Evolutionary conservation across 2,888 invertebrate species (phyloP).

Genomic region (Diaphora mendica): DNA sequence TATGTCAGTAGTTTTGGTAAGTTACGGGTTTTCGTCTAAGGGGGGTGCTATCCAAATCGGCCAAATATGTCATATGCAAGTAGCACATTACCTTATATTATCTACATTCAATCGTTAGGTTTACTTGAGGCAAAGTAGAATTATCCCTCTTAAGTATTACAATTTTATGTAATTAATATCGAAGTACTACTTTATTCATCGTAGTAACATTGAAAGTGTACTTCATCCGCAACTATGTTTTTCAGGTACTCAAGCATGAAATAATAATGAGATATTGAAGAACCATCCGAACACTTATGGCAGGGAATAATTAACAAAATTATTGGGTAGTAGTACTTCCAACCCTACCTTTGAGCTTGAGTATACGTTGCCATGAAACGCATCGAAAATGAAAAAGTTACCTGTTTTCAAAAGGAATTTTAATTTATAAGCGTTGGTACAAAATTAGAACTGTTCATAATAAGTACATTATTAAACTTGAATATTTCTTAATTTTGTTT

Average conservation of each 20-base stretch:
- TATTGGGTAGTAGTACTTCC: conserved; percentile 39
- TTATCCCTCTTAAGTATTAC: neutral
- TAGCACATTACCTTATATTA: too few species aligned
- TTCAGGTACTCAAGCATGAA: conserved; percentile 37
- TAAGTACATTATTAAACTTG: too few species aligned
- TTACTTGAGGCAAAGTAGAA: neutral
- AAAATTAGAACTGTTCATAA: neutral
- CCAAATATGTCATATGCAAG: too few species aligned
- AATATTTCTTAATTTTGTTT: neutral
- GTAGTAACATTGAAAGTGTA: conserved; percentile 12
- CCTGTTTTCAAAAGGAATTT: neutral
- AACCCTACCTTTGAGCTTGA: conserved; percentile 28
- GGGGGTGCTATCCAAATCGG: too few species aligned
- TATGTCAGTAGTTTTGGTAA: too few species aligned
- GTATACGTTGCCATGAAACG: conserved; percentile 3
- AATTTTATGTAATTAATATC: neutral
- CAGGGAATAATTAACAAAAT: conserved; percentile 48
- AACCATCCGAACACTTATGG: conserved; percentile 31
- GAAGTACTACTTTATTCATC: conserved; percentile 4
- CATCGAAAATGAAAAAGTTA: neutral
- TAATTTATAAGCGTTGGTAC: neutral
- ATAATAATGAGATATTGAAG: conserved; percentile 53
- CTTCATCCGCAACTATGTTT: conserved; percentile 20
- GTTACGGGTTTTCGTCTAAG: too few species aligned
- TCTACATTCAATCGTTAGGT: too few species aligned